Evolutionary conservation across 2,888 invertebrate species (phyloP), one percentile per base, ranked within the genome.

Genomic region (Gymnocheta viridis): DNA sequence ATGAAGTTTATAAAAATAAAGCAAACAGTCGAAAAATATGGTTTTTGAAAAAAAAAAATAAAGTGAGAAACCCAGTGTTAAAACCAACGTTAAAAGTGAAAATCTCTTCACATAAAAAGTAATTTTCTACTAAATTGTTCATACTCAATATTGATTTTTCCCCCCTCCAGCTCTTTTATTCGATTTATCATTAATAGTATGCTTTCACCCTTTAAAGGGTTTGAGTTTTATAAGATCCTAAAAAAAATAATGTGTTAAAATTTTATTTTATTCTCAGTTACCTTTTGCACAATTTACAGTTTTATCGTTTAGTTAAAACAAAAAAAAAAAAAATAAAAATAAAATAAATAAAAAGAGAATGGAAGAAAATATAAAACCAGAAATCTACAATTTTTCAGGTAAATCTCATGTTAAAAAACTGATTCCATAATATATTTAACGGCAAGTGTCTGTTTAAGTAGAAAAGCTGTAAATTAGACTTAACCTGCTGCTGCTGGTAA

Each of bases 381-480:
- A 74, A 78, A 64, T 74, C 49, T 49, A 51, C n/a, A 60, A 60
- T 60, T 70, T 62, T 69, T 49, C 60, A 70, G 44, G 62, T 70
- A 62, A 78, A 78, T 78, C 70, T 70, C n/a, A 62, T 62, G 62
- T 51, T 38, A 10, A 32, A 58, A 51, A 74, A 62, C 38, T 32
- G 38, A 62, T 70, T 32, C 76, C 32, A 22, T 72, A 58, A 76
- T 66, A 66, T 79, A 62, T 82, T 66, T 77, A 70, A 64, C 12
- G 35, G 70, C 47, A 69, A 64, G 47, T 76, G 79, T 67, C 76
- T 76, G 79, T 76, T 80, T 80, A 80, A 83, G 80, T 76, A 73
- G 69, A 80, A 80, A 85, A 86, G 86, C 85, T 80, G 86, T 85
- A 86, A 86, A 86, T 86, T 86, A 85, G 82, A 73, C 80, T 85